Evolutionary conservation across 2,888 invertebrate genomes (phyloP), one percentile per base, ranked within the genome.

Genomic region (Trissolcus japonicus): DNA sequence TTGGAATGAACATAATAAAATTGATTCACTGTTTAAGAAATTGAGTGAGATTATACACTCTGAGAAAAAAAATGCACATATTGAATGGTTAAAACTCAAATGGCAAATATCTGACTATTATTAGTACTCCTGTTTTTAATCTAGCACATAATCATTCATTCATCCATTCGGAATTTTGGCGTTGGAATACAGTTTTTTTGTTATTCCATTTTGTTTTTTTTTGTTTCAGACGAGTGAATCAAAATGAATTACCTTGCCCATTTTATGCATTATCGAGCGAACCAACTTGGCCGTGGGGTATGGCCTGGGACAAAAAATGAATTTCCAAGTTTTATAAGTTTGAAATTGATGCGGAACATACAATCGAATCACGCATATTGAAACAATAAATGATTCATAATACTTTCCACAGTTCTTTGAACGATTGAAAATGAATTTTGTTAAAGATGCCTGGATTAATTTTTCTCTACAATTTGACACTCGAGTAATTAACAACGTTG

Each of bases 181-280:
- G 41, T 35, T 51, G 62, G 40, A 62, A 62, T 41, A 60, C 0
- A 60, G 55, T 67, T 62, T 60, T 68, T 55, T 62, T 69, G 29
- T 35, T 35, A 35, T 35, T 9, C 1, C 9, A 9, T n/a, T n/a
- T n/a, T 35, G 35, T 11, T 35, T 35, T 35, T 29, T 35, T 35
- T 9, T 35, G 35, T 35, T 69, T 29, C 61, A 51, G 41, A 56
- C 56, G 69, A 62, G 69, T 43, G 69, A 69, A 62, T 62, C 56
- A 61, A 69, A 69, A 69, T 62, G 62, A 69, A 69, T 69, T 69
- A 69, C 69, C 69, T 61, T 69, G 56, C 62, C 69, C 50, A 69
- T 69, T 69, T 69, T 61, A 69, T 69, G 69, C 69, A 69, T 69
- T 69, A 69, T 69, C 69, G 62, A 69, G 21, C 62, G 21, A 62